Evolutionary conservation across 2,888 invertebrate genomes (phyloP).

Genomic region (Thelaira solivaga): DNA sequence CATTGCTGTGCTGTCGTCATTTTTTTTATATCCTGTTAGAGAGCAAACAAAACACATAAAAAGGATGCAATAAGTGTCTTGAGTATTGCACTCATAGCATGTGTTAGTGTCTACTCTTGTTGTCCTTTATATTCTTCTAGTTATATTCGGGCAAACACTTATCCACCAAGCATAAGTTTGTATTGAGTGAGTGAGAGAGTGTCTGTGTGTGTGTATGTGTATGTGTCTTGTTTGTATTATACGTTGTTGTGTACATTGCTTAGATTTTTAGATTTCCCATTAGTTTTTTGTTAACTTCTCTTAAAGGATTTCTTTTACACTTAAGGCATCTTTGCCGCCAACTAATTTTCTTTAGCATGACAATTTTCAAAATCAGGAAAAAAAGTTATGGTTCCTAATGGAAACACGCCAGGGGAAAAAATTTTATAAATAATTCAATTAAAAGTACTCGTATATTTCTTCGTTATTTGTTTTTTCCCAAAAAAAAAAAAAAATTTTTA

Average conservation of each 20-base stretch:
- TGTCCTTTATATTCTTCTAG: slow-evolving; percentile 34
- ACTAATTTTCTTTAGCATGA: not conserved
- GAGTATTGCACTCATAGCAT: slow-evolving; percentile 41
- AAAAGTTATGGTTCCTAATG: not conserved
- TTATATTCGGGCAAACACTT: slow-evolving; percentile 27
- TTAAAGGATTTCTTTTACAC: not conserved
- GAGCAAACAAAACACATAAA: slow-evolving; percentile 6
- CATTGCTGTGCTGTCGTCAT: slow-evolving; percentile 5
- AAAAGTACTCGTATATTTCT: too few species aligned
- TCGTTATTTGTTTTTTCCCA: too few species aligned
- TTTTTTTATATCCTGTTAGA: slow-evolving; percentile 38
- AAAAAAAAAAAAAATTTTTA: too few species aligned
- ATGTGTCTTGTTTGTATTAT: not conserved
- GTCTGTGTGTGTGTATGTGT: not conserved
- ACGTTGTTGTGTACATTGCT: not conserved
- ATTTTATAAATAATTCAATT: too few species aligned
- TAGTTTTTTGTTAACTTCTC: not conserved
- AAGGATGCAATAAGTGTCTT: slow-evolving; percentile 56
- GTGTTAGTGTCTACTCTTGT: slow-evolving; percentile 33
- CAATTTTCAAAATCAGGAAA: not conserved
- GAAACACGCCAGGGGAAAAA: not conserved
- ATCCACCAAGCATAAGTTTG: not conserved
- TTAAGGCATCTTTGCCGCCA: not conserved
- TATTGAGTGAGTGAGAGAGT: too few species aligned
- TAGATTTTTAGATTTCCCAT: not conserved